Conservation (phyloP, 2,113 vertebrate genomes). For the Trichomycterus rosablanca region DNA sequence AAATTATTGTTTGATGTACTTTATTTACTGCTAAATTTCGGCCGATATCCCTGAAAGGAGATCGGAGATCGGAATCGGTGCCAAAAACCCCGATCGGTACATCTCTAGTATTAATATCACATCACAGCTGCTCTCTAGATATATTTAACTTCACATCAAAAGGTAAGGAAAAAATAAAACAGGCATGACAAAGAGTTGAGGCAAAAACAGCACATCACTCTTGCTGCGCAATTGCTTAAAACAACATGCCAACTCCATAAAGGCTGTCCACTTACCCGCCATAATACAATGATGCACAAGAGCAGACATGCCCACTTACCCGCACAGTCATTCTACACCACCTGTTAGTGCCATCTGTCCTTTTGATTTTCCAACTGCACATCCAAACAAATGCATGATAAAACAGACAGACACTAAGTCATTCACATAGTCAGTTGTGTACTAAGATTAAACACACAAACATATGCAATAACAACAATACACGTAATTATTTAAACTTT, state of each 20-base stretch:
- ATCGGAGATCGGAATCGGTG: too few species aligned
- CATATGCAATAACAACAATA: too few species aligned
- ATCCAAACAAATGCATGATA: constrained; percentile 1
- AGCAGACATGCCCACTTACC: constrained; percentile 17
- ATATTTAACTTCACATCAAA: not conserved
- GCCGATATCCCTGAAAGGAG: too few species aligned
- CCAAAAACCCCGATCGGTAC: too few species aligned
- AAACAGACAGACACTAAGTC: too few species aligned
- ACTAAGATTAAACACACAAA: too few species aligned
- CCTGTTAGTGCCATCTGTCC: constrained; percentile 47
- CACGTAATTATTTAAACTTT: too few species aligned
- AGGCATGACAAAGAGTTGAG: not conserved
- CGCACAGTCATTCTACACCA: constrained; percentile 33
- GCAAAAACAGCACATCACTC: not conserved
- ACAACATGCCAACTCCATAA: constrained; percentile 23
- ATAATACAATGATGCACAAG: constrained; percentile 26
- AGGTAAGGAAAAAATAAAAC: constrained; percentile 2
- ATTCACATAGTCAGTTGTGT: too few species aligned
- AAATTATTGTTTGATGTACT: too few species aligned
- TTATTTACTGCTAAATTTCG: too few species aligned
- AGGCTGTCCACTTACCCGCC: constrained; percentile 24
- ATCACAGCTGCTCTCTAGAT: too few species aligned
- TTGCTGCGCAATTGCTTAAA: constrained; percentile 16
- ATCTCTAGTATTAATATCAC: too few species aligned
- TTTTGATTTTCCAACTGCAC: constrained; percentile 12